These are phyloP conservation scores for Tyria jacobaeae DNA, from an alignment of 2,888 invertebrate species.

Conservation along the genomic window DNA sequence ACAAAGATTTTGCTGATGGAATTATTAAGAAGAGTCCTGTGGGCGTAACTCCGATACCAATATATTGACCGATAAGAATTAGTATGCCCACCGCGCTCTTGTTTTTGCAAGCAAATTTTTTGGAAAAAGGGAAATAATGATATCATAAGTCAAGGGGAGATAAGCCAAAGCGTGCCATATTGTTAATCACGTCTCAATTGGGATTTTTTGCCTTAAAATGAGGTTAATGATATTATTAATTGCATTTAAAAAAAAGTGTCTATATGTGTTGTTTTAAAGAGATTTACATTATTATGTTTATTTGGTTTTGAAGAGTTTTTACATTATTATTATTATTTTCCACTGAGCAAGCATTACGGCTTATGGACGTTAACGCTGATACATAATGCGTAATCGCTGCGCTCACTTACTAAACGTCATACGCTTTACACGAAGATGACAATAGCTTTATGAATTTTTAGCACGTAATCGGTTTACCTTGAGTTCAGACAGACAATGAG, in stretches of 20 bases:
- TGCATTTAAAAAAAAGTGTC: no score
- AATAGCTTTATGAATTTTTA: constrained; percentile 81
- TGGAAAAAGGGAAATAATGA: constrained; percentile 83
- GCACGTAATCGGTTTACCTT: constrained; percentile 80
- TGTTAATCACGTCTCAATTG: constrained; percentile 77
- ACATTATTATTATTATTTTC: constrained; percentile 18
- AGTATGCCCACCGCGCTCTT: constrained; percentile 78
- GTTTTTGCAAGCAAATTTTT: constrained; percentile 80
- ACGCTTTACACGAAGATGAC: constrained; percentile 67
- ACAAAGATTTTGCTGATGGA: constrained; percentile 70
- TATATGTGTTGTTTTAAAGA: neutral
- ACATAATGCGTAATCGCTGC: constrained; percentile 53
- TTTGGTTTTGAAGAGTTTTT: constrained; percentile 25
- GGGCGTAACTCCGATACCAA: constrained; percentile 66
- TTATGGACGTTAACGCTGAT: constrained; percentile 49
- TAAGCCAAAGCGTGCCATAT: constrained; percentile 75
- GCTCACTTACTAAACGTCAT: constrained; percentile 70
- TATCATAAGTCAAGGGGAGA: constrained; percentile 82
- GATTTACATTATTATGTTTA: constrained; percentile 22
- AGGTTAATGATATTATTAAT: constrained; percentile 66
- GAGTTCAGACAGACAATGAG: constrained; percentile 73
- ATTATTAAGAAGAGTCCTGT: constrained; percentile 60
- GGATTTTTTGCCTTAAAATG: constrained; percentile 57
- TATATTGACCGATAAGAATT: constrained; percentile 80
- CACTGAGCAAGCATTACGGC: constrained; percentile 40